phyloP scores from a whole-genome alignment of 2,888 invertebrate genomes.

The Perizoma flavofasciatum region DNA sequence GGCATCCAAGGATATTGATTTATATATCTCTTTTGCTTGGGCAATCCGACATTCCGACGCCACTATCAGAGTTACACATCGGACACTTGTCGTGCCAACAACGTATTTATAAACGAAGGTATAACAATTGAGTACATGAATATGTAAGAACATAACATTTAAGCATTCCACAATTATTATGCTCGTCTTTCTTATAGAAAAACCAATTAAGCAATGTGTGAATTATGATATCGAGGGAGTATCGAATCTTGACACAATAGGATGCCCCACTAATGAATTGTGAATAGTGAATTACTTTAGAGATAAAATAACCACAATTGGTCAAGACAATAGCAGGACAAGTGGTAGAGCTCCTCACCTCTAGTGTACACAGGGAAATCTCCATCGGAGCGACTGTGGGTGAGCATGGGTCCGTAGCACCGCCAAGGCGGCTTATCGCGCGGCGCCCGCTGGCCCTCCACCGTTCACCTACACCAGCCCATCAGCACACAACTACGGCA shows the following conservation, averaged over 20 bases:
- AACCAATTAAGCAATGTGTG: constrained; percentile 9
- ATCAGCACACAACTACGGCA: constrained; percentile 69
- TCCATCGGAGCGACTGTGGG: constrained; percentile 93
- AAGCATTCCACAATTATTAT: constrained; percentile 12
- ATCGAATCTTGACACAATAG: not conserved
- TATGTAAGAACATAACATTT: not conserved
- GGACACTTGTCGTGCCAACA: constrained; percentile 24
- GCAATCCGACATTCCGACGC: constrained; percentile 49
- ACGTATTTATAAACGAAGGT: constrained; percentile 5
- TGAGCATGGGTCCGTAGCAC: constrained; percentile 89
- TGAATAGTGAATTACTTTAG: constrained; percentile 5
- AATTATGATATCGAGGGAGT: constrained; percentile 5
- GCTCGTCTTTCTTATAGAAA: not conserved
- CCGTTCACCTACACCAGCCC: constrained; percentile 73
- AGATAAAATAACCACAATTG: constrained; percentile 19
- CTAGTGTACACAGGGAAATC: constrained; percentile 92
- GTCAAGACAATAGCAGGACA: constrained; percentile 20
- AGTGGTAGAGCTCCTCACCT: constrained; percentile 82
- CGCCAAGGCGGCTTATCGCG: constrained; percentile 83
- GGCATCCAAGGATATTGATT: constrained; percentile 58
- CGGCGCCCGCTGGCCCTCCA: constrained; percentile 81
- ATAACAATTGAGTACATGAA: not conserved
- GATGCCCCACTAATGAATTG: constrained; percentile 6
- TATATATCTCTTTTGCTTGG: constrained; percentile 50
- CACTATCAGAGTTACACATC: constrained; percentile 41